Conservation (phyloP, 2,113 vertebrate species). For the Mohoua ochrocephala region DNA sequence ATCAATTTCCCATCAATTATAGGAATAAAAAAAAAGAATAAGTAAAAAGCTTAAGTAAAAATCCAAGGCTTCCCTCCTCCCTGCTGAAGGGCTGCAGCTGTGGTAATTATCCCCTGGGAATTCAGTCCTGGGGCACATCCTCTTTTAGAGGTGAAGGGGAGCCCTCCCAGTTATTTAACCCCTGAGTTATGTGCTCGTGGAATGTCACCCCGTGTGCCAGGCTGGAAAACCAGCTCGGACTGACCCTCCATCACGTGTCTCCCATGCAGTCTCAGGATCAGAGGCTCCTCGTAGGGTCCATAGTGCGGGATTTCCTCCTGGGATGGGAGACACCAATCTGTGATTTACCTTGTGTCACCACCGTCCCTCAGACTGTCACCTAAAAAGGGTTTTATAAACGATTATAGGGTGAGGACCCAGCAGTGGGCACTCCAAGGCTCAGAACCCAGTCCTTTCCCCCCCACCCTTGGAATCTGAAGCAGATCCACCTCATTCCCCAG, state of each 20-base stretch:
- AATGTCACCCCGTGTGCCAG: neutral
- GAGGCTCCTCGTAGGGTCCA: neutral
- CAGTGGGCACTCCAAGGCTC: neutral
- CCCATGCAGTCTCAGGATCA: accelerated
- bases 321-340: neutral
- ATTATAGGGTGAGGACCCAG: neutral
- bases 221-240: neutral
- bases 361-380: neutral
- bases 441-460: neutral
- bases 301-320: neutral
- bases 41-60: neutral
- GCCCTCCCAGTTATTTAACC: neutral
- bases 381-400: neutral
- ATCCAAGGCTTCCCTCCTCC: neutral
- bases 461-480: neutral
- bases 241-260: neutral
- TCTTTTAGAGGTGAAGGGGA: neutral
- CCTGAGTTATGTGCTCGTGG: neutral
- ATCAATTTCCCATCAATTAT: neutral
- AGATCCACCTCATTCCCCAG: neutral
- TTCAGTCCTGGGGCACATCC: neutral
- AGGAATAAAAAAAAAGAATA: neutral
- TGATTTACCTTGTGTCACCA: accelerated
- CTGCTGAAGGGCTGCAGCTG: neutral
- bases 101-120: neutral